These are phyloP conservation scores for Trogon melanurus DNA, from an alignment of 2,113 vertebrate genomes.

Conservation along the genomic window DNA sequence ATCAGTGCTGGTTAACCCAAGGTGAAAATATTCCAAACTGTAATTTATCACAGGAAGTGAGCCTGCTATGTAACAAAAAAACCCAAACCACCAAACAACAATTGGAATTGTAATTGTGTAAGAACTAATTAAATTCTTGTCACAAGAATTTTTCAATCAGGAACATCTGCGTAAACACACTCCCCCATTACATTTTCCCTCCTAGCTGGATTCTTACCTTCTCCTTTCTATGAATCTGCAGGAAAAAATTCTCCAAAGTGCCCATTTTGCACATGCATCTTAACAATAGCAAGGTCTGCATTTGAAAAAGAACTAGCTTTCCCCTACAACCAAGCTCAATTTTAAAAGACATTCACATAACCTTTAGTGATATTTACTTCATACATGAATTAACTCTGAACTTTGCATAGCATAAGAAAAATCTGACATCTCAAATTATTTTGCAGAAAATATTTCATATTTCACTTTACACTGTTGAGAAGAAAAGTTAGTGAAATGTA, in stretches of 20 bases:
- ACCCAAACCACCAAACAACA: background rate
- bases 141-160: background rate
- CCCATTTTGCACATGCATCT: background rate
- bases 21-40: background rate
- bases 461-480: conserved; percentile 36
- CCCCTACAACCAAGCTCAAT: background rate
- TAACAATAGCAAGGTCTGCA: background rate
- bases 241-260: background rate
- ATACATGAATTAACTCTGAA: background rate
- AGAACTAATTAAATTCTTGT: background rate
- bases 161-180: background rate
- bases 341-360: background rate
- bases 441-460: background rate
- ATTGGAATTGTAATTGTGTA: background rate
- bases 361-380: background rate
- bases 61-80: conserved; percentile 14
- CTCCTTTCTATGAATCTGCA: background rate
- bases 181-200: background rate
- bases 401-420: background rate
- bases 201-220: background rate
- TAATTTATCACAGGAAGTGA: conserved; percentile 25
- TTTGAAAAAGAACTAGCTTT: background rate
- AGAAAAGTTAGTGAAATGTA: background rate
- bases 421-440: background rate
- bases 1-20: background rate